phyloP scores from a whole-genome alignment of 64 coral and sea anemone species.

The Exaiptasia diaphana region DNA sequence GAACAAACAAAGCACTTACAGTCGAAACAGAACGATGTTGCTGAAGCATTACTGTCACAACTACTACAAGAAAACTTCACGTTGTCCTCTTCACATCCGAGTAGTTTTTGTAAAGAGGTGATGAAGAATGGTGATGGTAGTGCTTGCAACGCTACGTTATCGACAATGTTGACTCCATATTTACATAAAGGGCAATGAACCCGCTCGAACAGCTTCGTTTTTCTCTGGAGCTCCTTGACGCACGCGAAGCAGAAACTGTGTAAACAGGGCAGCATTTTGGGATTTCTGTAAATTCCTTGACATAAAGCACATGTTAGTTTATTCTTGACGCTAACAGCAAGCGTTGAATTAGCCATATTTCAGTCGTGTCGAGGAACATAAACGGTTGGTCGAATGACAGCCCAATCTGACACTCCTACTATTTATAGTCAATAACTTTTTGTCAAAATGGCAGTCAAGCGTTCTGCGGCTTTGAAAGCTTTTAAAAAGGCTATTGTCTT shows the following conservation, averaged over 20 bases:
- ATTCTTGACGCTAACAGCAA: neutral
- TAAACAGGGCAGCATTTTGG: constrained; percentile 74
- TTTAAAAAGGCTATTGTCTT: too few relatives aligned
- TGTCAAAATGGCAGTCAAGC: too few relatives aligned
- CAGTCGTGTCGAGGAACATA: too few relatives aligned
- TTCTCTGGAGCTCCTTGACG: constrained; percentile 33
- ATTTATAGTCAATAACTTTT: too few relatives aligned
- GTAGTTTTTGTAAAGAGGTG: constrained; percentile 62
- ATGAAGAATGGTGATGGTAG: constrained; percentile 73
- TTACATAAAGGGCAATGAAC: constrained; percentile 62
- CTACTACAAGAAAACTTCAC: constrained; percentile 55
- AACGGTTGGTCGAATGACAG: too few relatives aligned
- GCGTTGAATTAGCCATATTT: constrained; percentile 4
- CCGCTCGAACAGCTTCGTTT: constrained; percentile 16
- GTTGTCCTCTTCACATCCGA: constrained; percentile 48
- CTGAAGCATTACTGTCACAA: constrained; percentile 55
- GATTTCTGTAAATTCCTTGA: constrained; percentile 61
- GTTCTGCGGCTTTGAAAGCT: too few relatives aligned
- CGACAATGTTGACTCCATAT: constrained; percentile 27
- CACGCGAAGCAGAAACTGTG: constrained; percentile 71
- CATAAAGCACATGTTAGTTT: constrained; percentile 72
- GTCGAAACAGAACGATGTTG: constrained; percentile 66
- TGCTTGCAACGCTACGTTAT: constrained; percentile 23
- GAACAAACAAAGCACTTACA: constrained; percentile 72
- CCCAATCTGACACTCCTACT: too few relatives aligned